Evolutionary conservation across 2,113 vertebrate species (phyloP), one percentile per base, ranked within the genome.

Genomic region (Apeltes quadracus): DNA sequence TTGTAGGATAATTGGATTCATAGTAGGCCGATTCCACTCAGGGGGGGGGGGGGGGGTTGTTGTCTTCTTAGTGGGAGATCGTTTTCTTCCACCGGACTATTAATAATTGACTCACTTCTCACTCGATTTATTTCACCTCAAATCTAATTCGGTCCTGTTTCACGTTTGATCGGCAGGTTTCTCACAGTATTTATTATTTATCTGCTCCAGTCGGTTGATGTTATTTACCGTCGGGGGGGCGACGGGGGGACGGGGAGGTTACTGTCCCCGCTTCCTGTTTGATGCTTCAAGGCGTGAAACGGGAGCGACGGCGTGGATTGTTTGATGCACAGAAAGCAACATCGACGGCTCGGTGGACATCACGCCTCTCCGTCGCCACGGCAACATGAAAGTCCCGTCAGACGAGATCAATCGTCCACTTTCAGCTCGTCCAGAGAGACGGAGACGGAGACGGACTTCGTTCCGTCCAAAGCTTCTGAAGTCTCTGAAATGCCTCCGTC

Each of bases 1-100:
- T 92, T 93, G 89, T 85, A 87, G 84, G 84, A 89, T 92, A 91
- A 93, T 92, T 92, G 91, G 92, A 92, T 91, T 88, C 87, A 83
- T 90, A 83, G 82, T 91, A 82, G 87, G 79, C 78, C 79, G 83
- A 86, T 83, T 86, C 88, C 87, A n/a, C n/a, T n/a, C n/a, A n/a
- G n/a, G n/a, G n/a, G n/a, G n/a, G 81, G 7, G 6, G 63, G 43
- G 84, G 83, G 82, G 61, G 58, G 63, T 75, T 61, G 43, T 70
- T 25, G 59, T 25, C 29, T 56, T 8, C 7, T 55, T 25, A 1
- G 53, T 57, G 55, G 18, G 57, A 8, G 16, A 7, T 10, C 29
- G 7, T 15, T 27, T 55, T 50, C 56, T 48, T 58, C 66, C 70
- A 79, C 43, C 68, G 66, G 66, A 81, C 86, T 85, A 82, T 91